Conservation (phyloP, 2,888 invertebrate species). For the Aelia acuminata region DNA sequence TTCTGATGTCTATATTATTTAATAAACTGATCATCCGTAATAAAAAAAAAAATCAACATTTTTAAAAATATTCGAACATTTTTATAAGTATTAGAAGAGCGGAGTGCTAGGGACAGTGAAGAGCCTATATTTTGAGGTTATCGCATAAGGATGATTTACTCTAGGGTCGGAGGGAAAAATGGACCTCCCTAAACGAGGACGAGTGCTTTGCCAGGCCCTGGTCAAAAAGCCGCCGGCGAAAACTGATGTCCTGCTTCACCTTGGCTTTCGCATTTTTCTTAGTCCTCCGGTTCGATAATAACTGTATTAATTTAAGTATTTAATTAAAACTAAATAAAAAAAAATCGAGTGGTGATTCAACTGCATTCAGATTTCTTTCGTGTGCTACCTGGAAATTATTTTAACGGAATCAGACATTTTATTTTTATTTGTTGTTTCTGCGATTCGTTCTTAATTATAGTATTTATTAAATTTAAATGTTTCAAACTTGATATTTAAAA, state of each 20-base stretch:
- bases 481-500: too few species aligned
- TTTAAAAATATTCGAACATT: neutral
- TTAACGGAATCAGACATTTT: too few species aligned
- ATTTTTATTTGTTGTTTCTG: too few species aligned
- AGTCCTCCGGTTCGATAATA: too few species aligned
- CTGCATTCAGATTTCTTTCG: too few species aligned
- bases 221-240: neutral
- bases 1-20: too few species aligned
- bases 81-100: neutral
- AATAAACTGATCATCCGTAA: too few species aligned
- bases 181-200: neutral
- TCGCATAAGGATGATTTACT: conserved; percentile 51
- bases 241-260: neutral
- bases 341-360: neutral
- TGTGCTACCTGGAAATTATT: too few species aligned
- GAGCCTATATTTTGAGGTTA: conserved; percentile 50
- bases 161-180: neutral
- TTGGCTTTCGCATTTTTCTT: neutral
- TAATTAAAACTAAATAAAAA: neutral
- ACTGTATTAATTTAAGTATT: too few species aligned
- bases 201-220: conserved; percentile 41
- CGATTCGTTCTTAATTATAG: too few species aligned
- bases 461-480: too few species aligned
- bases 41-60: neutral
- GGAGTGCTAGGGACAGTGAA: neutral